A percentile compares a stretch with the other conserved stretches of the same genome.
These are phyloP conservation scores for Archaeoteleia sp. DNA, from an alignment of 2,888 invertebrate species.

Conservation along the genomic window DNA sequence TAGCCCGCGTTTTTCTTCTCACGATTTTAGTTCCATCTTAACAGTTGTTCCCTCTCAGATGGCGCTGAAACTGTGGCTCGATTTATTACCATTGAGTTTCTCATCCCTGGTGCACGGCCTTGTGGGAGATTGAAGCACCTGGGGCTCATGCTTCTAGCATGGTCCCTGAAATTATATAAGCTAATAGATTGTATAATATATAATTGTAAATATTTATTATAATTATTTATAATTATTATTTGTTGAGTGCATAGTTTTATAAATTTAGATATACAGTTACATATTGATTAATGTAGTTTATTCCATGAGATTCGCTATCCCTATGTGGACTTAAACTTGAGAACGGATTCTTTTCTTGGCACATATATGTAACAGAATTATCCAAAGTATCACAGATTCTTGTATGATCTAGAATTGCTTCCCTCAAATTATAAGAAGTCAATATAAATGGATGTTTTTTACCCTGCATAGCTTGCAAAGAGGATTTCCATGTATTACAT, in stretches of 20 bases:
- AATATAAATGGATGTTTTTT: slow-evolving; percentile 63
- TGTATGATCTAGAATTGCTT: slow-evolving; percentile 58
- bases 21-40: too few species aligned
- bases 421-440: slow-evolving; percentile 62
- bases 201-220: too few species aligned
- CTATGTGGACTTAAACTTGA: slow-evolving; percentile 64
- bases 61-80: too few species aligned
- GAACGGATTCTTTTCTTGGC: slow-evolving; percentile 60
- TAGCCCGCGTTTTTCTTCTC: too few species aligned
- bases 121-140: too few species aligned
- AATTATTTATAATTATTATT: not conserved
- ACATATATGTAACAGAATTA: slow-evolving; percentile 41
- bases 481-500: slow-evolving; percentile 63
- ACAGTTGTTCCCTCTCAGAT: too few species aligned
- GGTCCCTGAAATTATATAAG: too few species aligned
- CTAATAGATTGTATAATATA: too few species aligned
- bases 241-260: slow-evolving; percentile 24
- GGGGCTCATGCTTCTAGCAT: too few species aligned
- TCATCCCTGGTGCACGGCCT: too few species aligned
- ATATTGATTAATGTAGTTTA: slow-evolving; percentile 67
- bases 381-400: slow-evolving; percentile 58
- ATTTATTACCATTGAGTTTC: too few species aligned
- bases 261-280: slow-evolving; percentile 60
- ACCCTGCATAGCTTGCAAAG: slow-evolving; percentile 55
- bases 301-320: slow-evolving; percentile 63